Percentiles rank a stretch among this genome's conserved stretches.
Conservation (phyloP, 2,113 vertebrate species). For the Eulacestoma nigropectus region DNA sequence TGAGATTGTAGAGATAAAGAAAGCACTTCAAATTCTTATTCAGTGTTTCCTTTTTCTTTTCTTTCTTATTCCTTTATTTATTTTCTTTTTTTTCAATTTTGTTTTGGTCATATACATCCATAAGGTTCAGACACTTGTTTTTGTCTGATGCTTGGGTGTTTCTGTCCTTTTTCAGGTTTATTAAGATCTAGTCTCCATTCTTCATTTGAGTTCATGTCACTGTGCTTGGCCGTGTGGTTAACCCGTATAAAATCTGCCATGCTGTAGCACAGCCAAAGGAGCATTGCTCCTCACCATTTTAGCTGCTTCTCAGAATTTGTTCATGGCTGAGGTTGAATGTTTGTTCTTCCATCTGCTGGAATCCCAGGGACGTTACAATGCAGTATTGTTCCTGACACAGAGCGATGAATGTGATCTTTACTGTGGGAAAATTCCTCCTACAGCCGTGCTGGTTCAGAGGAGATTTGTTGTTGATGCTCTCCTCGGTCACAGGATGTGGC, state of each 20-base stretch:
- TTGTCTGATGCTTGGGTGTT: background rate
- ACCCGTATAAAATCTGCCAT: accelerated
- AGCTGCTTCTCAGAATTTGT: background rate
- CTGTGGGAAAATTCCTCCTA: constrained; percentile 33
- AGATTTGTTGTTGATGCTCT: background rate
- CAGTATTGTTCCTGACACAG: constrained; percentile 4
- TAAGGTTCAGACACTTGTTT: background rate
- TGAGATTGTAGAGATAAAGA: background rate
- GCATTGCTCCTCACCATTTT: background rate
- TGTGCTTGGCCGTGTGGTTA: background rate
- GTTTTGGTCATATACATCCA: background rate
- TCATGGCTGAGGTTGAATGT: background rate
- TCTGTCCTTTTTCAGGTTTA: background rate
- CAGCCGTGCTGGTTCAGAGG: background rate
- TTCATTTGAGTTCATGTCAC: background rate
- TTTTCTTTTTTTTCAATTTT: background rate
- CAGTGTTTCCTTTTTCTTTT: background rate
- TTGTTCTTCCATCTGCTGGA: background rate
- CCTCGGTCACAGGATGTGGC: background rate
- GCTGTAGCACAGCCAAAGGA: background rate
- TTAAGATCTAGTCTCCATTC: background rate
- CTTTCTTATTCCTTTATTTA: background rate
- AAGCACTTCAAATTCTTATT: background rate
- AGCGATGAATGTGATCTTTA: background rate
- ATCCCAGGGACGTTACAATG: background rate